phyloP scores from a whole-genome alignment of 2,113 vertebrate species.

The Collichthys lucidus region DNA sequence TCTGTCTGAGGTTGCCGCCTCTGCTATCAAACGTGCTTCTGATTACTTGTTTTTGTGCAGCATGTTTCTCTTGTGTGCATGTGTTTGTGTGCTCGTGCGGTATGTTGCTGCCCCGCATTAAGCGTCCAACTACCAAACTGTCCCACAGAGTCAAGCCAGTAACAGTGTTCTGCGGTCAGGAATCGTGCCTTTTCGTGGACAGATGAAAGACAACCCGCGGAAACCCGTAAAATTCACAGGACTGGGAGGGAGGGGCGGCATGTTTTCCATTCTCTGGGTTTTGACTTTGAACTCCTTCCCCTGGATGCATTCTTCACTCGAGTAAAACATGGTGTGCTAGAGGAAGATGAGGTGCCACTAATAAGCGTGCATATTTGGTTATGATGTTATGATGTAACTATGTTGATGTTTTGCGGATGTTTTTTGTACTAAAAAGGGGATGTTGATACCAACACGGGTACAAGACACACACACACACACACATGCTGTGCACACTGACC shows the following conservation, averaged over 20 bases:
- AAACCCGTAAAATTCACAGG: conserved; percentile 65
- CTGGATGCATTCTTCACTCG: conserved; percentile 46
- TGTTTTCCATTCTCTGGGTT: conserved; percentile 61
- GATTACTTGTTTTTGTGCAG: conserved; percentile 39
- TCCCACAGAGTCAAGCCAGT: conserved; percentile 14
- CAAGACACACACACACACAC: conserved; percentile 38
- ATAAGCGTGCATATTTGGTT: conserved; percentile 65
- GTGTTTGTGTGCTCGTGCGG: conserved; percentile 41
- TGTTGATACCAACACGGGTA: conserved; percentile 49
- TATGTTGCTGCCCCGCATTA: conserved; percentile 66
- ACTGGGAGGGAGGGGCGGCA: conserved; percentile 20
- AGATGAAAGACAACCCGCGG: conserved; percentile 66
- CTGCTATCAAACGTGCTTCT: conserved; percentile 43
- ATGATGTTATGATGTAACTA: conserved; percentile 62
- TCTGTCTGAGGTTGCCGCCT: conserved; percentile 35
- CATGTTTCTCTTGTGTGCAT: conserved; percentile 12
- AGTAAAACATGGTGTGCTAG: conserved; percentile 49
- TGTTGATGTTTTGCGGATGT: conserved; percentile 70
- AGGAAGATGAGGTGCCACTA: conserved; percentile 48
- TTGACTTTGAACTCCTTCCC: conserved; percentile 70
- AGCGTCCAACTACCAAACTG: conserved; percentile 38
- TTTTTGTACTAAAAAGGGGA: conserved; percentile 54
- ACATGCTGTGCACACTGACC: conserved; percentile 67
- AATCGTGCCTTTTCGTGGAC: conserved; percentile 39
- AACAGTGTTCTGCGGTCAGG: conserved; percentile 19